These are phyloP conservation scores for Lampris megalopsis DNA, from an alignment of 2,113 vertebrate genomes.

Conservation along the genomic window DNA sequence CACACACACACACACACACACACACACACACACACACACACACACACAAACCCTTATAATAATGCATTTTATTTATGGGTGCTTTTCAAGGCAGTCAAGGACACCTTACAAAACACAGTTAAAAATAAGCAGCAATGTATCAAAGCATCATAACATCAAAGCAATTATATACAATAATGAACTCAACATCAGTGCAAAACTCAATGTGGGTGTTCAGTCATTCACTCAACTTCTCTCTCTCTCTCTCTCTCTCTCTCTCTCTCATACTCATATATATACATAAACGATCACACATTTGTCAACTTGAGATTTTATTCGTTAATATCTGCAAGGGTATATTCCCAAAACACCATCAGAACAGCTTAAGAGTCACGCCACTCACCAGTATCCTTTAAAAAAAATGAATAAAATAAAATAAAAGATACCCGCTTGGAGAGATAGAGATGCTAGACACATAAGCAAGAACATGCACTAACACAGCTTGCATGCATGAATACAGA, in stretches of 20 bases:
- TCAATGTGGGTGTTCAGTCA: no score
- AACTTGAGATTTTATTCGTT: slow-evolving; percentile 51
- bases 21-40: slow-evolving; percentile 7
- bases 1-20: slow-evolving; percentile 25
- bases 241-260: neutral
- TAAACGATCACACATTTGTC: slow-evolving; percentile 15
- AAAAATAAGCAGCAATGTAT: no score
- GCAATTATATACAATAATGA: no score
- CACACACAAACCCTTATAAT: neutral
- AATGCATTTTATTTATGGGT: no score
- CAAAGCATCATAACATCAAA: no score
- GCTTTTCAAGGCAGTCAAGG: no score
- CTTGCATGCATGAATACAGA: slow-evolving; percentile 77
- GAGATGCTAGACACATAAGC: slow-evolving; percentile 40
- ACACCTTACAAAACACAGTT: no score
- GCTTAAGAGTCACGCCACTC: slow-evolving; percentile 44
- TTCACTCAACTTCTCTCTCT: no score
- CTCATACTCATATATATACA: slow-evolving; percentile 12
- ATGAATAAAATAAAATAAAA: slow-evolving; percentile 4
- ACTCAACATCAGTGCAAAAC: no score
- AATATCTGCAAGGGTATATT: slow-evolving; percentile 54
- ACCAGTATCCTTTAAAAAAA: slow-evolving; percentile 14
- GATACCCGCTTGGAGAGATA: slow-evolving; percentile 28
- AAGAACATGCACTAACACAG: slow-evolving; percentile 52
- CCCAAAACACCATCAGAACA: slow-evolving; percentile 39